phyloP scores from a whole-genome alignment of 2,888 invertebrate genomes.

The Pasiphila rectangulata region DNA sequence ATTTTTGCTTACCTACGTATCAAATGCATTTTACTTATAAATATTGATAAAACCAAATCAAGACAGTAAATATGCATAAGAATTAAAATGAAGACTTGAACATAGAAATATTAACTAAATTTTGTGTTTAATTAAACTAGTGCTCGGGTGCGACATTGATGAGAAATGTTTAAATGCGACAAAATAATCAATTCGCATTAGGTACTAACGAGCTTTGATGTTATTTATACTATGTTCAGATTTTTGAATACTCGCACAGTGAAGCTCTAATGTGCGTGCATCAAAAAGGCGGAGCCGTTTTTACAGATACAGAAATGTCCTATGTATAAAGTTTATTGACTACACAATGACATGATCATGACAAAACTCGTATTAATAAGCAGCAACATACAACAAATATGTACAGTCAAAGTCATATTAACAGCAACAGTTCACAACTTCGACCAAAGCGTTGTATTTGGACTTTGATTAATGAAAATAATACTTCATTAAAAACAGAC shows the following conservation, averaged over 20 bases:
- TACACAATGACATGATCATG: conserved; percentile 14
- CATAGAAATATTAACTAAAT: no score
- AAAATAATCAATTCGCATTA: conserved; percentile 11
- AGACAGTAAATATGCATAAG: not conserved
- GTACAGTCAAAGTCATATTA: conserved; percentile 15
- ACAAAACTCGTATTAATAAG: conserved; percentile 10
- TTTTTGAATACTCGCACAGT: conserved; percentile 16
- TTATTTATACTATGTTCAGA: conserved; percentile 12
- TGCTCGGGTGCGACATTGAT: conserved; percentile 2
- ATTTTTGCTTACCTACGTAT: no score
- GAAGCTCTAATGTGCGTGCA: conserved; percentile 11
- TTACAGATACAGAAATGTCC: conserved; percentile 19
- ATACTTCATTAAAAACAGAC: conserved; percentile 6
- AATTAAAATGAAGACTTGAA: no score
- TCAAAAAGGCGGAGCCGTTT: conserved; percentile 18
- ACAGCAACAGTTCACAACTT: conserved; percentile 7
- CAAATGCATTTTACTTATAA: no score
- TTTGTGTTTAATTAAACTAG: no score
- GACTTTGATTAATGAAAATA: conserved; percentile 12
- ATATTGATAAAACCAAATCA: no score
- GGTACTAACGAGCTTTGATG: conserved; percentile 5
- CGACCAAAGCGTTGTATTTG: conserved; percentile 10
- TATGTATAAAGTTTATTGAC: conserved; percentile 20
- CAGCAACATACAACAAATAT: conserved; percentile 24
- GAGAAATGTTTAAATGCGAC: conserved; percentile 10